Conservation (phyloP, 2,888 invertebrate genomes). For the Lycophotia porphyrea region DNA sequence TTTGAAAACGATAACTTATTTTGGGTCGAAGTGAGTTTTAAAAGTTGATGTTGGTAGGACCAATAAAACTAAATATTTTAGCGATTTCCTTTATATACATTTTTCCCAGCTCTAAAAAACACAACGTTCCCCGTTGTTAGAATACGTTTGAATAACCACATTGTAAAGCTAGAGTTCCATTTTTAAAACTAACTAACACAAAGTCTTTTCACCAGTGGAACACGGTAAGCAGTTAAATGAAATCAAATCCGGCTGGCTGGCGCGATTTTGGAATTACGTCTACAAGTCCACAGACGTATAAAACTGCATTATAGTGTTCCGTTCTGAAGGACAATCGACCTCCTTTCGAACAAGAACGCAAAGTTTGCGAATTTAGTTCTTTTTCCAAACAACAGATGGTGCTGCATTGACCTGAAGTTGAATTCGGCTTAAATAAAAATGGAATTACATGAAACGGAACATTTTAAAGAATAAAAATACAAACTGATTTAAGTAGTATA, state of each 20-base stretch:
- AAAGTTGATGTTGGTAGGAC: neutral
- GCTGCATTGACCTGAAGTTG: constrained; percentile 11
- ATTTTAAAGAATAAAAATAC: neutral
- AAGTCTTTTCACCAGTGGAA: constrained; percentile 21
- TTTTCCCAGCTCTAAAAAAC: neutral
- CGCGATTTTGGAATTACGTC: constrained; percentile 45
- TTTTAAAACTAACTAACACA: constrained; percentile 23
- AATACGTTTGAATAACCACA: constrained; percentile 3
- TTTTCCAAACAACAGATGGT: constrained; percentile 47
- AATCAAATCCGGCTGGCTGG: constrained; percentile 47
- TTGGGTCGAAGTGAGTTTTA: neutral
- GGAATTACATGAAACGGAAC: neutral
- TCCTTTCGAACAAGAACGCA: constrained; percentile 30
- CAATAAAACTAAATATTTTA: neutral
- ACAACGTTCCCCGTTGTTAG: neutral
- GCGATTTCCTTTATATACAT: neutral
- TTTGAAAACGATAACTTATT: neutral
- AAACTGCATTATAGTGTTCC: constrained; percentile 57
- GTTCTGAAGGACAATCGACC: constrained; percentile 47
- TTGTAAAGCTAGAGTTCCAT: constrained; percentile 2
- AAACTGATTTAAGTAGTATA: neutral
- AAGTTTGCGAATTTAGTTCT: constrained; percentile 39
- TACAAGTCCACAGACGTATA: constrained; percentile 46
- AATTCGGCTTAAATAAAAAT: neutral
- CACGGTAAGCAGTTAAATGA: constrained; percentile 37